Percentiles rank a stretch among this genome's conserved stretches.
Evolutionary conservation across 2,113 vertebrate genomes (phyloP).

Genomic region (Sprattus sprattus): DNA sequence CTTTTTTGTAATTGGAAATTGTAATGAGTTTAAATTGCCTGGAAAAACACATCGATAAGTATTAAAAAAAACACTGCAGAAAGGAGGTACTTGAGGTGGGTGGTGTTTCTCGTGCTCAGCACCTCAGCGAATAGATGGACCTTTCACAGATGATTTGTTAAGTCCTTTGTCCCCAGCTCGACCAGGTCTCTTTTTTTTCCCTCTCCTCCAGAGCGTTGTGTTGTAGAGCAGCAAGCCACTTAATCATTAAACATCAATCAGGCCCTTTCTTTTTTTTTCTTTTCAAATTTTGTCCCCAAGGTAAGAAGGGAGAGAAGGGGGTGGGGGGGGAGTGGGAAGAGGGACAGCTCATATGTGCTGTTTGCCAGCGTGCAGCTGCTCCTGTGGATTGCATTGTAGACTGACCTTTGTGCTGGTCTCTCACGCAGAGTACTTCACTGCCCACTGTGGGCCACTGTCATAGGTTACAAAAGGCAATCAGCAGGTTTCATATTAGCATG

Average conservation of each 20-base stretch:
- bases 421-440: not conserved
- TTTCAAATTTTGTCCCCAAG: not conserved
- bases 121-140: conserved; percentile 55
- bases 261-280: conserved; percentile 19
- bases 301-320: not conserved
- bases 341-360: not conserved
- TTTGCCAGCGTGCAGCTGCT: not conserved
- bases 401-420: not conserved
- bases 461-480: not conserved
- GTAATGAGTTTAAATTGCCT: conserved; percentile 59
- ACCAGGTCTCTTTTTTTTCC: not conserved
- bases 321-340: not conserved
- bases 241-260: conserved; percentile 45
- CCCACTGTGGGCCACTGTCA: not conserved
- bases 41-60: conserved; percentile 58
- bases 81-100: not conserved
- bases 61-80: conserved; percentile 42
- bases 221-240: conserved; percentile 21
- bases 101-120: conserved; percentile 55
- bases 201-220: not conserved
- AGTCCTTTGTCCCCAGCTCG: conserved; percentile 40
- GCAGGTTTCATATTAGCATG: not conserved
- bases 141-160: conserved; percentile 63
- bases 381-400: not conserved
- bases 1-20: conserved; percentile 57